Evolutionary conservation across 2,113 vertebrate species (phyloP).

Genomic region (Cnemophilus loriae): DNA sequence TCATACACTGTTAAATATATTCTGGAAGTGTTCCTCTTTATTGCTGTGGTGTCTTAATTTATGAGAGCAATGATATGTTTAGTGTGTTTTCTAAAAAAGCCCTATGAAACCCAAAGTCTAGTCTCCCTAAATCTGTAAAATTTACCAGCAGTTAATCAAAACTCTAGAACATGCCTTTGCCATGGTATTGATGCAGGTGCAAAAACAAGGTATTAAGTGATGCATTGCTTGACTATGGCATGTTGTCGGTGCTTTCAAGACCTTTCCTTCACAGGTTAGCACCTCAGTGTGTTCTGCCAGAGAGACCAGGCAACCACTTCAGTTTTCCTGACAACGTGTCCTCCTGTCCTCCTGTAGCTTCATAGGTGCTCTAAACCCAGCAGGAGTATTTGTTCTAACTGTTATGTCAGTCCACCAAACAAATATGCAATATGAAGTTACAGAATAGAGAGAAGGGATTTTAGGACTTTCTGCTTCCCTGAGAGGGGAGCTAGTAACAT

Average conservation of each 20-base stretch:
- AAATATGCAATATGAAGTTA: not conserved
- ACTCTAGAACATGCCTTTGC: not conserved
- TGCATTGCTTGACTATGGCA: not conserved
- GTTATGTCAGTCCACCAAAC: not conserved
- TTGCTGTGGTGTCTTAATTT: not conserved
- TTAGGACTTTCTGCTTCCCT: not conserved
- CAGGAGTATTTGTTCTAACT: not conserved
- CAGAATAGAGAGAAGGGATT: not conserved
- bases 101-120: not conserved
- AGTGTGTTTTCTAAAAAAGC: not conserved
- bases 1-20: not conserved
- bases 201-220: not conserved
- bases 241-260: not conserved
- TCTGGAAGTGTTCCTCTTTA: not conserved
- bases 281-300: not conserved
- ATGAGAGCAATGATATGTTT: not conserved
- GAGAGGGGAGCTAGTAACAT: not conserved
- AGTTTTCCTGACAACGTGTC: not conserved
- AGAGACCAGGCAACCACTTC: not conserved
- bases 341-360: not conserved
- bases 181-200: not conserved
- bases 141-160: not conserved
- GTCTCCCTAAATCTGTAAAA: not conserved
- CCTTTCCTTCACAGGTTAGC: not conserved
- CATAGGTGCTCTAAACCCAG: not conserved